Conservation (phyloP, 2,113 vertebrate genomes). For the Bujurquina vittata region DNA sequence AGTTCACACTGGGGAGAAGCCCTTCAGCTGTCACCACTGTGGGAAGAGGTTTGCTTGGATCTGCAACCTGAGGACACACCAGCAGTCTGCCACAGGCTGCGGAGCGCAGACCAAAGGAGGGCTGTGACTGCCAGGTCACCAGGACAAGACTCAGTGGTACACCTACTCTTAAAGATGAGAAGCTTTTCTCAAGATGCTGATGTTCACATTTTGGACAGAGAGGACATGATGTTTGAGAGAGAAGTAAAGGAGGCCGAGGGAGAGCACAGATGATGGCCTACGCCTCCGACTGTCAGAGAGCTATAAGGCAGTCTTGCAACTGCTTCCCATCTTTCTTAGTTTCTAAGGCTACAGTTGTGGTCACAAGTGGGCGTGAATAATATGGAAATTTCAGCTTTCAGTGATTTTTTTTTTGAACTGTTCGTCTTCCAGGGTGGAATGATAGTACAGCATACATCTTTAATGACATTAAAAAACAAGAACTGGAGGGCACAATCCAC, state of each 20-base stretch:
- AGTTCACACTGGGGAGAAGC: constrained; percentile 80
- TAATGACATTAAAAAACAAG: too few relatives aligned
- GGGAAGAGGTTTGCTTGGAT: constrained; percentile 79
- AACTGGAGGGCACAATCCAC: too few relatives aligned
- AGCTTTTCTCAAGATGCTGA: too few relatives aligned
- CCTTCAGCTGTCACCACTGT: constrained; percentile 71
- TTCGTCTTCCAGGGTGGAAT: too few relatives aligned
- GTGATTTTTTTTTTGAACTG: too few relatives aligned
- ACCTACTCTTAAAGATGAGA: background rate
- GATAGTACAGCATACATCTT: too few relatives aligned
- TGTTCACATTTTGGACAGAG: too few relatives aligned
- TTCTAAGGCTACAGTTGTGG: too few relatives aligned
- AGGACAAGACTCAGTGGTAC: too few relatives aligned
- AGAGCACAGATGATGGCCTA: background rate
- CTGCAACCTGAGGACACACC: constrained; percentile 79
- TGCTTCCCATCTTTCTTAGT: too few relatives aligned
- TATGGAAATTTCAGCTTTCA: too few relatives aligned
- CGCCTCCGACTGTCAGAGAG: background rate
- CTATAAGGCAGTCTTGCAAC: background rate
- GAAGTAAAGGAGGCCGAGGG: background rate
- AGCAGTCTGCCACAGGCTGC: constrained; percentile 72
- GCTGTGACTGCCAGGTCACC: background rate
- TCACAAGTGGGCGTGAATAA: too few relatives aligned
- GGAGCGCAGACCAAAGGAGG: constrained; percentile 6
- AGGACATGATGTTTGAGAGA: background rate